Percentiles rank a stretch among this genome's conserved stretches.
Conservation (phyloP, 92 coral and sea anemone genomes). For the Palythoa caribaeorum region DNA sequence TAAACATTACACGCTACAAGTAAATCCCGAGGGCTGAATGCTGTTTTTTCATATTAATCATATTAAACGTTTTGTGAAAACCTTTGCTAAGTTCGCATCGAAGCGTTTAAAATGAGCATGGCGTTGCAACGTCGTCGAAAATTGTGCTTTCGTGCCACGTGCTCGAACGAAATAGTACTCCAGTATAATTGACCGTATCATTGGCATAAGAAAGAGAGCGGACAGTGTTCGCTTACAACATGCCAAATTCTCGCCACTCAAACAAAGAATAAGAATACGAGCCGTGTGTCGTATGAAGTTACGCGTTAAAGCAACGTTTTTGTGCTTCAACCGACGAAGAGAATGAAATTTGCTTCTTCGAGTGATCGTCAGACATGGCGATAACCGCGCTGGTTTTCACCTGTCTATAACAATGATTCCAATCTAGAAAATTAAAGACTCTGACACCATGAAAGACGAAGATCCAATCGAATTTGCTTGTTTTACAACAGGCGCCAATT, state of each 20-base stretch:
- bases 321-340: conserved; percentile 20
- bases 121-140: not conserved
- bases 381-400: conserved; percentile 64
- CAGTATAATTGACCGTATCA: conserved; percentile 70
- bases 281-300: conserved; percentile 5
- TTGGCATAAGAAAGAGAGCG: conserved; percentile 69
- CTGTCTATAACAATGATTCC: conserved; percentile 77
- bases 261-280: conserved; percentile 19
- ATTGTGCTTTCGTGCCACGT: conserved; percentile 67
- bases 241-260: conserved; percentile 56
- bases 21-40: conserved; percentile 39
- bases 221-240: conserved; percentile 73
- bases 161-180: conserved; percentile 55
- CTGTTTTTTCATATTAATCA: conserved; percentile 14
- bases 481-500: conserved; percentile 95
- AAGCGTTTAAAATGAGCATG: not conserved
- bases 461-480: conserved; percentile 88
- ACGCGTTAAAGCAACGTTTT: not conserved
- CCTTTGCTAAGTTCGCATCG: not conserved
- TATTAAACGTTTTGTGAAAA: conserved; percentile 4
- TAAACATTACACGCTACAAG: conserved; percentile 44
- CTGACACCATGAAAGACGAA: conserved; percentile 91
- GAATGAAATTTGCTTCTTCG: conserved; percentile 5
- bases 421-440: conserved; percentile 88
- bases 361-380: conserved; percentile 54